These are phyloP conservation scores for Chromis chromis DNA, from an alignment of 2,797 vertebrate genomes.

Conservation along the genomic window DNA sequence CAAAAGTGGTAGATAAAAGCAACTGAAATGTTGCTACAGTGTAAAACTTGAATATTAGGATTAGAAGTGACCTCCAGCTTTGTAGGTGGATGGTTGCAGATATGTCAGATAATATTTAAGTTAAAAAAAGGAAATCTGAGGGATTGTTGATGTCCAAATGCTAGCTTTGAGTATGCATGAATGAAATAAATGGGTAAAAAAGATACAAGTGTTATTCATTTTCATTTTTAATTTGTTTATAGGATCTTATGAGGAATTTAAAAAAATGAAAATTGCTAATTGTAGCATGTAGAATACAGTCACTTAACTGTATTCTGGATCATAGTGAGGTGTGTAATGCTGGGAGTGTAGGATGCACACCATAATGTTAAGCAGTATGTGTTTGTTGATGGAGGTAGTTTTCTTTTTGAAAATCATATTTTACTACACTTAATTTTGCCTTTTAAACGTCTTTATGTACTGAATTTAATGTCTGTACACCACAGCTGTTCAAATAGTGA, in stretches of 20 bases:
- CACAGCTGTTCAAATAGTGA: too few species aligned
- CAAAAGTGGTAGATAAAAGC: background rate
- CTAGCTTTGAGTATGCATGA: background rate
- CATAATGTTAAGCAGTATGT: too few species aligned
- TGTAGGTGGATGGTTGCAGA: constrained; percentile 15
- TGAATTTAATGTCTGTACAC: too few species aligned
- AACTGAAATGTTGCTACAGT: constrained; percentile 4
- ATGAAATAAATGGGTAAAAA: constrained; percentile 38
- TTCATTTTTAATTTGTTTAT: background rate
- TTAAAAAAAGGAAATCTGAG: background rate
- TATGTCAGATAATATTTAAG: constrained; percentile 18
- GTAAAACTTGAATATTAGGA: constrained; percentile 27
- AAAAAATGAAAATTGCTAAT: background rate
- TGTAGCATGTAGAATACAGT: too few species aligned
- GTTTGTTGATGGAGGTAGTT: too few species aligned
- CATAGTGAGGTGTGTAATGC: too few species aligned
- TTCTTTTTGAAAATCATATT: too few species aligned
- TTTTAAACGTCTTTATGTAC: too few species aligned
- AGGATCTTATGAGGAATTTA: background rate
- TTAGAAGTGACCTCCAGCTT: constrained; percentile 8
- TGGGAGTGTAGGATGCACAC: too few species aligned
- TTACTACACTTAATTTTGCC: too few species aligned
- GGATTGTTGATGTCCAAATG: background rate
- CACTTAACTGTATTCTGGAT: too few species aligned
- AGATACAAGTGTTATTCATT: background rate